Base-by-base conservation (phyloP, 2,113 vertebrate species). In the Manacus vitellinus region DNA sequence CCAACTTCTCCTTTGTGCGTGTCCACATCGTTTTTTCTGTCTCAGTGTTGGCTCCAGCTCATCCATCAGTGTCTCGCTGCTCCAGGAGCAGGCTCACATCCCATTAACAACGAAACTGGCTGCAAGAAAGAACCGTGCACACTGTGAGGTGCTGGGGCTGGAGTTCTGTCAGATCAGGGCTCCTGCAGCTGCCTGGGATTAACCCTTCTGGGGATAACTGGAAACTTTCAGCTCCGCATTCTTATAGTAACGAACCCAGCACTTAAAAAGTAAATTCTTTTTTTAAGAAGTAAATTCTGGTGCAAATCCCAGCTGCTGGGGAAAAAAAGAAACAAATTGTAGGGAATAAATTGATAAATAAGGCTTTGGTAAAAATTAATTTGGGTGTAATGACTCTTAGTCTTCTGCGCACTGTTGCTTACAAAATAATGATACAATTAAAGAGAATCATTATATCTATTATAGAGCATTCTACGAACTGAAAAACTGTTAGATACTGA, bases 121-220 rank as follows among this genome's bases (percentile, higher is more conserved):
- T 63, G 58, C 1, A 2, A 55, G 83, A 43, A 52, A 78, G 61
- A 79, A 20, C 55, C 0, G 0, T 70, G 28, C 24, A 10, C 33
- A 14, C 27, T 30, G 71, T 55, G 91, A 94, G 86, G 75, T 68
- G 67, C 80, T 79, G 55, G 80, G 93, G 78, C 46, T 62, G 55
- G 86, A 25, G 2, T 71, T 66, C 66, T 71, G 47, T 15, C 37
- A 51, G 79, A 94, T n/a, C 67, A 35, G 77, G 75, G 93, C 86
- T 92, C 77, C 62, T 92, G 86, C 86, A 88, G 79, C 89, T 92
- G 95, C 54, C 94, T 91, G 72, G 35, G 84, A 61, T 85, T 94
- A 96, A 94, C 85, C 86, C 79, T 94, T 92, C 71, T 71, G 82
- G 70, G 66, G 41, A 51, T 58, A 71, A 44, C 65, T 37, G 76